Conservation (phyloP, 2,888 invertebrate genomes). For the Philonicus albiceps region DNA sequence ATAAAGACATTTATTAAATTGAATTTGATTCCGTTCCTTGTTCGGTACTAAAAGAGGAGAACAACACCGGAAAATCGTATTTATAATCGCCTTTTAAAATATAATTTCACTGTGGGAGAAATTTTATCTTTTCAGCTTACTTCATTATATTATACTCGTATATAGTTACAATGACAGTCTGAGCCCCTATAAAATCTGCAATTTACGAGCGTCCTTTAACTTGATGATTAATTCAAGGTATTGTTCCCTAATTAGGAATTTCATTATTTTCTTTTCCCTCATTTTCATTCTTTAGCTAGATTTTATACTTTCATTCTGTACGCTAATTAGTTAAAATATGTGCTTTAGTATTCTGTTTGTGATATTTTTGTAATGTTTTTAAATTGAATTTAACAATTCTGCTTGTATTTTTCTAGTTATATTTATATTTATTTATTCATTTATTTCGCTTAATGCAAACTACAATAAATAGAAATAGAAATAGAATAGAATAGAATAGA, state of each 20-base stretch:
- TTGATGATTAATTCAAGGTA: neutral
- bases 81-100: neutral
- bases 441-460: no score
- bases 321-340: neutral
- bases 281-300: neutral
- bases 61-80: neutral
- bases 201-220: neutral
- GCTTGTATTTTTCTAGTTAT: neutral
- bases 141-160: neutral
- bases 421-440: no score
- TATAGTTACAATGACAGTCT: neutral
- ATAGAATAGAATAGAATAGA: no score
- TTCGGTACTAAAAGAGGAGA: neutral
- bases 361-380: neutral
- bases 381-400: neutral
- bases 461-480: no score
- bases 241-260: neutral
- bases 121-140: neutral
- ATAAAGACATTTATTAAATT: neutral
- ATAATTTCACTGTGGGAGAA: neutral
- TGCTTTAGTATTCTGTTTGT: neutral
- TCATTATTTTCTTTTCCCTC: neutral
- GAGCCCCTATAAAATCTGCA: neutral
- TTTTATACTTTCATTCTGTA: neutral
- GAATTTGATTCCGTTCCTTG: neutral